A percentile compares a stretch with the other conserved stretches of the same genome.
Conservation (phyloP, 1,140 invertebrate species). For the Pogonus chalceus region DNA sequence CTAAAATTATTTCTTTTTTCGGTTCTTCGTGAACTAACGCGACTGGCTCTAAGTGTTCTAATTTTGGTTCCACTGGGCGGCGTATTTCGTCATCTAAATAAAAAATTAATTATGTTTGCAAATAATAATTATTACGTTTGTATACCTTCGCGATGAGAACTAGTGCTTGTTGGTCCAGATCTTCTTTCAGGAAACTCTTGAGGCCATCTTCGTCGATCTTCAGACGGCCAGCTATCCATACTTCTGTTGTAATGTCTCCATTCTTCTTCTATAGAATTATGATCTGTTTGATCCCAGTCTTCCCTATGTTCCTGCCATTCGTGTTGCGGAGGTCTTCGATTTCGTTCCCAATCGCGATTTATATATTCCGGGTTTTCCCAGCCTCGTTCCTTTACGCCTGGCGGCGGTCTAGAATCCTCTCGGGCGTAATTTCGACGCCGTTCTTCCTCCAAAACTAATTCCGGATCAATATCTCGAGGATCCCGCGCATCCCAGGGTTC, state of each 20-base stretch:
- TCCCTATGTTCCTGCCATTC: conserved; percentile 28
- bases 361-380: conserved; percentile 22
- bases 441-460: conserved; percentile 19
- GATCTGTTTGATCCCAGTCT: conserved; percentile 15
- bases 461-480: conserved; percentile 13
- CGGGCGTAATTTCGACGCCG: conserved; percentile 19
- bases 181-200: conserved; percentile 3
- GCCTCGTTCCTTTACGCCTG: conserved; percentile 20
- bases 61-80: neutral
- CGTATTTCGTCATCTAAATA: conserved; percentile 5
- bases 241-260: conserved; percentile 31
- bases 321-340: conserved; percentile 17
- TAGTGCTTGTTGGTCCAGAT: conserved; percentile 27
- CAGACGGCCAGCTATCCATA: conserved; percentile 27
- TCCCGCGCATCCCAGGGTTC: conserved; percentile 31
- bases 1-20: conserved; percentile 5
- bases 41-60: neutral
- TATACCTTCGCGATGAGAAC: conserved; percentile 21
- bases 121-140: neutral
- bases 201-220: conserved; percentile 26
- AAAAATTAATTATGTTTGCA: no score
- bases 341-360: conserved; percentile 30
- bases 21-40: neutral
- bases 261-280: conserved; percentile 25
- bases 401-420: conserved; percentile 21